phyloP scores from a whole-genome alignment of 2,113 vertebrate genomes.

The Centropristis striata region DNA sequence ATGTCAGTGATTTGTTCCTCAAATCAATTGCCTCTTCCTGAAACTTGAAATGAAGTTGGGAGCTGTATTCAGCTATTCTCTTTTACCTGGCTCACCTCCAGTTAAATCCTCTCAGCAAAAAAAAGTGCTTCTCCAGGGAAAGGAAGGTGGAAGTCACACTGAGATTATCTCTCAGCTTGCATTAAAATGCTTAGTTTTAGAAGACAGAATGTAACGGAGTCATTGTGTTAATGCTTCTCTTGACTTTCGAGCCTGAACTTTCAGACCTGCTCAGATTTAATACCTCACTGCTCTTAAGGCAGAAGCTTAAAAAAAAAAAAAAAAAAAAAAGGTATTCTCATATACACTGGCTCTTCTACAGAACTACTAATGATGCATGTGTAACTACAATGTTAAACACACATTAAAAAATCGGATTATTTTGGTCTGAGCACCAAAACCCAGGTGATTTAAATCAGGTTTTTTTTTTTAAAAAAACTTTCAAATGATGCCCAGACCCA shows the following conservation, averaged over 20 bases:
- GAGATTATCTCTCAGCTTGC: slow-evolving; percentile 46
- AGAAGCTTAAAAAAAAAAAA: not conserved
- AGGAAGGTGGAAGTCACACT: slow-evolving; percentile 30
- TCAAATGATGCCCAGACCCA: not conserved
- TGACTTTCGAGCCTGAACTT: slow-evolving; percentile 25
- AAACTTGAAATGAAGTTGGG: slow-evolving; percentile 23
- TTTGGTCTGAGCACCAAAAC: not conserved
- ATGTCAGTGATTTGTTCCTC: not conserved
- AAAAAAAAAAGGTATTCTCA: not conserved
- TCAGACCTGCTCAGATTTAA: slow-evolving; percentile 47
- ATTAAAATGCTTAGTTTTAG: slow-evolving; percentile 60
- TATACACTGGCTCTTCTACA: slow-evolving; percentile 3
- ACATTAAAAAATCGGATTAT: not conserved
- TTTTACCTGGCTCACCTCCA: slow-evolving; percentile 47
- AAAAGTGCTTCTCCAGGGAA: slow-evolving; percentile 44
- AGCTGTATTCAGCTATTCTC: not conserved
- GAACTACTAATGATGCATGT: not conserved
- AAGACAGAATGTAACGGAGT: slow-evolving; percentile 59
- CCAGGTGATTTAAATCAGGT: not conserved
- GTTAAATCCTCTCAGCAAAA: slow-evolving; percentile 58
- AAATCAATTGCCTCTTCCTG: not conserved
- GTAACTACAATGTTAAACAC: not conserved
- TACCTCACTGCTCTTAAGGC: slow-evolving; percentile 21
- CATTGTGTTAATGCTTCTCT: slow-evolving; percentile 56
- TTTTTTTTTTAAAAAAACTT: not conserved